Conservation (phyloP, 2,113 vertebrate species). For the Tretioscincus oriximinensis region DNA sequence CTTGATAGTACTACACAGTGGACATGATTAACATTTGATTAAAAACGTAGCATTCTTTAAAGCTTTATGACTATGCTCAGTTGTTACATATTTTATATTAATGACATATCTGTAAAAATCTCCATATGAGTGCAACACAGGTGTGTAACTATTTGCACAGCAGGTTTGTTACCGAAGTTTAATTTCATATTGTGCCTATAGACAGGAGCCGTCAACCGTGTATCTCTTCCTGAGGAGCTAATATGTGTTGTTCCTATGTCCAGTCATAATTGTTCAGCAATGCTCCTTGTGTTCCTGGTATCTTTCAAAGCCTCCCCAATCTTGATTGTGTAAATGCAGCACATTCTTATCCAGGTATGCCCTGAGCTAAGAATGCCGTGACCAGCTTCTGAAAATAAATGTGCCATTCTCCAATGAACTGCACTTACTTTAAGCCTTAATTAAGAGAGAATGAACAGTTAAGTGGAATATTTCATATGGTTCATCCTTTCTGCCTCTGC, state of each 20-base stretch:
- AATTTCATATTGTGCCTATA: slow-evolving; percentile 71
- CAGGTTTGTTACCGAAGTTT: slow-evolving; percentile 66
- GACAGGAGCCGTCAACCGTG: slow-evolving; percentile 55
- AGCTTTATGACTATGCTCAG: slow-evolving; percentile 50
- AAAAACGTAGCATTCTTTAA: slow-evolving; percentile 55
- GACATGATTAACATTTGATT: slow-evolving; percentile 46
- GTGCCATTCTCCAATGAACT: slow-evolving; percentile 78
- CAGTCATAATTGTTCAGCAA: slow-evolving; percentile 45
- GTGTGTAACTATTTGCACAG: slow-evolving; percentile 33
- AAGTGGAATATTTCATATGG: slow-evolving; percentile 63
- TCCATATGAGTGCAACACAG: slow-evolving; percentile 61
- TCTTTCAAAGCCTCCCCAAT: slow-evolving; percentile 43
- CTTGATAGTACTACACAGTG: slow-evolving; percentile 52
- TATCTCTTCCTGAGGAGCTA: slow-evolving; percentile 34
- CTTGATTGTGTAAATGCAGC: slow-evolving; percentile 69
- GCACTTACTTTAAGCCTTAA: slow-evolving; percentile 82
- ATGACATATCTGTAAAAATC: slow-evolving; percentile 66
- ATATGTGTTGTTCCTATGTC: slow-evolving; percentile 53
- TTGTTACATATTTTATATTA: slow-evolving; percentile 44
- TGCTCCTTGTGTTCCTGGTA: slow-evolving; percentile 53
- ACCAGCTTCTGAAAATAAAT: slow-evolving; percentile 69
- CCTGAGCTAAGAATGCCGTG: slow-evolving; percentile 66
- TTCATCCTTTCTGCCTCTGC: slow-evolving; percentile 72
- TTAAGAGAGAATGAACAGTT: slow-evolving; percentile 60
- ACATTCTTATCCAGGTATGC: slow-evolving; percentile 57